Evolutionary conservation across 37 sponge, comb jelly and placozoan species (phyloP).

Genomic region (Lycopodina hypogea): DNA sequence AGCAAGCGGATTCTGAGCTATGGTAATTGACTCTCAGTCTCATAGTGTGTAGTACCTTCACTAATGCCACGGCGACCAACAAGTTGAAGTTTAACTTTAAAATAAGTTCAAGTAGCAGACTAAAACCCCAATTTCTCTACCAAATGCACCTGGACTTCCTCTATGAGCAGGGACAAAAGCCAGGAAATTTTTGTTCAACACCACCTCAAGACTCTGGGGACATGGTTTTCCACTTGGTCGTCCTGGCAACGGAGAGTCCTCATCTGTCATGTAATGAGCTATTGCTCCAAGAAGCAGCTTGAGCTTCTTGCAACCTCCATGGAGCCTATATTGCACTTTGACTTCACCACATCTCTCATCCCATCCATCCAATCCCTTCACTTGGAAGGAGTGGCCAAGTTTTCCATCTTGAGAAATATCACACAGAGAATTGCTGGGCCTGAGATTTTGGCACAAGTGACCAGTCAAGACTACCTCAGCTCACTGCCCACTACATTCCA

Average conservation of each 20-base stretch:
- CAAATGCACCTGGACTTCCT: background rate
- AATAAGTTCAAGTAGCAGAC: too few species aligned
- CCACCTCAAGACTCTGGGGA: slow-evolving; percentile 35
- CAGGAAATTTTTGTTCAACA: slow-evolving; percentile 22
- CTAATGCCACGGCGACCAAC: too few species aligned
- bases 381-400: slow-evolving; percentile 39
- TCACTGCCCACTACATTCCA: slow-evolving; percentile 18
- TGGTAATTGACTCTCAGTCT: too few species aligned
- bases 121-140: too few species aligned
- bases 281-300: slow-evolving; percentile 57
- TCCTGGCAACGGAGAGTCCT: slow-evolving; percentile 59
- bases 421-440: slow-evolving; percentile 10
- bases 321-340: slow-evolving; percentile 72
- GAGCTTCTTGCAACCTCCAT: slow-evolving; percentile 58
- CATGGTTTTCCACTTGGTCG: slow-evolving; percentile 64
- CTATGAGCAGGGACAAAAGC: background rate
- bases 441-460: background rate
- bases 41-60: too few species aligned
- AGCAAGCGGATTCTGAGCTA: too few species aligned
- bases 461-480: background rate
- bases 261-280: slow-evolving; percentile 42
- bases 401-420: slow-evolving; percentile 29
- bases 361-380: slow-evolving; percentile 45
- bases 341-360: slow-evolving; percentile 62
- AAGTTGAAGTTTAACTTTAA: too few species aligned